These are phyloP conservation scores for Sorex fumeus DNA, from an alignment of 2,113 vertebrate species.

Conservation along the genomic window DNA sequence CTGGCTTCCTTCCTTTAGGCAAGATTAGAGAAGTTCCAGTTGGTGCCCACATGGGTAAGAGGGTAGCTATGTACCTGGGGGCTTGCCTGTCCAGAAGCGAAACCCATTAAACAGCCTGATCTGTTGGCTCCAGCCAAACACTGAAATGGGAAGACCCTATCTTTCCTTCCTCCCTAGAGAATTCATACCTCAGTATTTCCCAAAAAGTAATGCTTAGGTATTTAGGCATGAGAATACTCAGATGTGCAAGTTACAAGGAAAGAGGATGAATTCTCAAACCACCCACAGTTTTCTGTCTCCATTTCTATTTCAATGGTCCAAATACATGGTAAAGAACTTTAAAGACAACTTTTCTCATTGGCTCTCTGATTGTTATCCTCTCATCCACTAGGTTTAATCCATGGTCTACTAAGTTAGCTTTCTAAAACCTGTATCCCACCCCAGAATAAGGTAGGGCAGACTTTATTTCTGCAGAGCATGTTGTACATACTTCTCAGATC, in stretches of 20 bases:
- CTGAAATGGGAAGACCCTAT: no score
- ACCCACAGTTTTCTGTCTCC: background rate
- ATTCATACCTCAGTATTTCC: no score
- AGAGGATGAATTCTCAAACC: background rate
- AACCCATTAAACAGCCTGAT: no score
- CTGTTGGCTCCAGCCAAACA: no score
- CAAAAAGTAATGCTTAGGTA: no score
- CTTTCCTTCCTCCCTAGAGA: no score
- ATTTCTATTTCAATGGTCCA: background rate
- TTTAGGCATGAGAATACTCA: no score
- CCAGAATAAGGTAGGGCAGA: fast-evolving
- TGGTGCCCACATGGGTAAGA: no score
- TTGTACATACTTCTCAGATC: background rate
- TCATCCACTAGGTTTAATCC: background rate
- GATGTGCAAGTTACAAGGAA: background rate
- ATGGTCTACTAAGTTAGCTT: no score
- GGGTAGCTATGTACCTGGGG: no score
- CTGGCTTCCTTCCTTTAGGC: background rate
- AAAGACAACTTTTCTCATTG: background rate
- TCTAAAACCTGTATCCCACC: background rate
- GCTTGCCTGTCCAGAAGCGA: no score
- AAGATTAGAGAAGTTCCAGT: background rate
- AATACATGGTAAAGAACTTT: background rate
- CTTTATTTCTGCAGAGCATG: background rate
- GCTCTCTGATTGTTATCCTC: background rate